phyloP scores from a whole-genome alignment of 2,113 vertebrate genomes.

The Gallinago paraguaiae region DNA sequence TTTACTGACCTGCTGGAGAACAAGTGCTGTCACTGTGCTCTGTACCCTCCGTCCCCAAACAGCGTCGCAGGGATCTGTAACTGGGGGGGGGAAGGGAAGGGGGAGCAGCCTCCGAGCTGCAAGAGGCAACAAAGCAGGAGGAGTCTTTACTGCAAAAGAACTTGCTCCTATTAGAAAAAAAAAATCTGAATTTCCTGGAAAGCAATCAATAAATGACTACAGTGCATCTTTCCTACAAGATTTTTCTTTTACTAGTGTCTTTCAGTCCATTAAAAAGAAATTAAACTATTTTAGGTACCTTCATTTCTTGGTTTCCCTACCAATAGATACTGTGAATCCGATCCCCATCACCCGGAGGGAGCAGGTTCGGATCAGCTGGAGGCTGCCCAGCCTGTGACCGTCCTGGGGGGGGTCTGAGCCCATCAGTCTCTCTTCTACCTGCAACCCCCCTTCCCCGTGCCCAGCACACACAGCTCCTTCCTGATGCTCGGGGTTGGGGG shows the following conservation, averaged over 20 bases:
- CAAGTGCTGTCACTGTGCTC: constrained; percentile 17
- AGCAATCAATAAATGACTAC: constrained; percentile 72
- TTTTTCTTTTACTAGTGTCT: constrained; percentile 52
- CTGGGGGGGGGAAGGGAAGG: neutral
- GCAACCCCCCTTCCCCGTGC: rapidly evolving
- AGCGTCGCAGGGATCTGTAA: neutral
- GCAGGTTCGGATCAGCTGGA: neutral
- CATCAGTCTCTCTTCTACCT: rapidly evolving
- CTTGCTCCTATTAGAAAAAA: constrained; percentile 38
- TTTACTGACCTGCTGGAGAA: constrained; percentile 9
- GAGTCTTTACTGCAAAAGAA: constrained; percentile 24
- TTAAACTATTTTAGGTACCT: constrained; percentile 1
- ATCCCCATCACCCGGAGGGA: neutral
- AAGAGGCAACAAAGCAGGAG: neutral
- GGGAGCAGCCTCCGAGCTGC: neutral
- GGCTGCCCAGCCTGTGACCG: neutral
- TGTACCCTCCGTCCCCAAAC: neutral
- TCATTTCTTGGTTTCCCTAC: neutral
- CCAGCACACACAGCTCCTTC: too few species aligned
- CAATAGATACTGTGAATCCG: neutral
- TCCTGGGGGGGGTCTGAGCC: too few species aligned
- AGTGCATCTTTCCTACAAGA: constrained; percentile 58
- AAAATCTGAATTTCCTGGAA: constrained; percentile 49
- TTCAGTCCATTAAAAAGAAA: constrained; percentile 52
- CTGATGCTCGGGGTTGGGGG: rapidly evolving